Evolutionary conservation across 2,797 vertebrate species (phyloP).

Genomic region (Neomorphus geoffroyi): DNA sequence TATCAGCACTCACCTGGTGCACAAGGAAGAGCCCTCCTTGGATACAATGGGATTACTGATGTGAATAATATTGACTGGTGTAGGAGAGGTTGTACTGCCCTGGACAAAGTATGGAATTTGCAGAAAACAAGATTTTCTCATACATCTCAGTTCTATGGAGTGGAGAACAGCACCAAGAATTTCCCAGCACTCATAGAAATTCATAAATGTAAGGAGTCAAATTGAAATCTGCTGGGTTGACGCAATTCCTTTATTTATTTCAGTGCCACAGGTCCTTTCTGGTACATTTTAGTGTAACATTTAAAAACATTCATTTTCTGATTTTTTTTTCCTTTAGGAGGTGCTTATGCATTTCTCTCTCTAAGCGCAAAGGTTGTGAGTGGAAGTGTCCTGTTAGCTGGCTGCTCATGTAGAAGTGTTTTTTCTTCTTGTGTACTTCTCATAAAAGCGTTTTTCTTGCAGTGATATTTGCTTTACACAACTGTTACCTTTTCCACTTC

Average conservation of each 20-base stretch:
- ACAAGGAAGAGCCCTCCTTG: background rate
- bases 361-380: background rate
- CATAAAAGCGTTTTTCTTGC: background rate
- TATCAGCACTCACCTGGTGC: background rate
- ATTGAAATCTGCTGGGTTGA: background rate
- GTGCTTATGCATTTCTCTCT: background rate
- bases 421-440: background rate
- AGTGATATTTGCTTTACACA: background rate
- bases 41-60: background rate
- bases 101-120: background rate
- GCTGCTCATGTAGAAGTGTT: background rate
- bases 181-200: background rate
- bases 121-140: background rate
- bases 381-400: background rate
- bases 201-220: background rate
- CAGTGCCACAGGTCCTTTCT: background rate
- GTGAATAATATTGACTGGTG: background rate
- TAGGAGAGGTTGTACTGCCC: background rate
- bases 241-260: background rate
- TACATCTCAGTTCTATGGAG: background rate
- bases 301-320: background rate
- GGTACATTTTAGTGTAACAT: background rate
- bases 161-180: background rate
- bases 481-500: background rate
- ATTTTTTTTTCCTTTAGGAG: background rate